Conservation (phyloP, 2,797 vertebrate species). For the Delichon dasypus region DNA sequence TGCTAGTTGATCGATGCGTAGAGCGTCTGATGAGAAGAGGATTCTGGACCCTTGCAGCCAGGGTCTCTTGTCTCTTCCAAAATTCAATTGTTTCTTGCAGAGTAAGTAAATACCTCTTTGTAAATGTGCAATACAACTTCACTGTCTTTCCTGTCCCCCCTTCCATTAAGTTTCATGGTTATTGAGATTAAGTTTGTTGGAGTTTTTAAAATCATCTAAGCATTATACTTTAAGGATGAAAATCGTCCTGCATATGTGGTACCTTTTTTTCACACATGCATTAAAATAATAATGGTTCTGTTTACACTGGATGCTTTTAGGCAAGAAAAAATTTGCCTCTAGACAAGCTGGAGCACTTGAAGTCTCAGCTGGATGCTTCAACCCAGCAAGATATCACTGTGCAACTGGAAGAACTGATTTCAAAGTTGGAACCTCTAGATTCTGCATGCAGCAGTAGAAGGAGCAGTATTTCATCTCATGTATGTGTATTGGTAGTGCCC, state of each 20-base stretch:
- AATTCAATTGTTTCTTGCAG: slow-evolving; percentile 82
- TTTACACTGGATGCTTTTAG: slow-evolving; percentile 70
- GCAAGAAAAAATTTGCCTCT: slow-evolving; percentile 88
- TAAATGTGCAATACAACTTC: background rate
- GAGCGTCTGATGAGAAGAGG: slow-evolving; percentile 90
- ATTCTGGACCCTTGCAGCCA: slow-evolving; percentile 85
- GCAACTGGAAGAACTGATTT: slow-evolving; percentile 88
- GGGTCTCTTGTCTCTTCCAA: slow-evolving; percentile 90
- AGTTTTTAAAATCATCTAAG: background rate
- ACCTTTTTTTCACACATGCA: background rate
- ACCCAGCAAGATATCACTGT: slow-evolving; percentile 79
- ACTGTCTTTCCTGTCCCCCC: background rate
- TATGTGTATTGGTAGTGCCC: slow-evolving; percentile 63
- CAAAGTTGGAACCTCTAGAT: slow-evolving; percentile 88
- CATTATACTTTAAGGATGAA: background rate
- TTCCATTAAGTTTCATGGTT: background rate
- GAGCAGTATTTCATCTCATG: slow-evolving; percentile 97
- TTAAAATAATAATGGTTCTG: background rate
- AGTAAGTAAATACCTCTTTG: slow-evolving; percentile 73
- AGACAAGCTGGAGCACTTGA: slow-evolving; percentile 91
- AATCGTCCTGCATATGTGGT: background rate
- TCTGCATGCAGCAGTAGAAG: slow-evolving; percentile 95
- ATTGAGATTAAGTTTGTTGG: background rate
- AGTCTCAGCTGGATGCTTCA: slow-evolving; percentile 83
- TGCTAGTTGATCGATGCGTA: slow-evolving; percentile 88